These are phyloP conservation scores for Takifugu bimaculatus DNA, from an alignment of 2,113 vertebrate genomes.

Conservation along the genomic window DNA sequence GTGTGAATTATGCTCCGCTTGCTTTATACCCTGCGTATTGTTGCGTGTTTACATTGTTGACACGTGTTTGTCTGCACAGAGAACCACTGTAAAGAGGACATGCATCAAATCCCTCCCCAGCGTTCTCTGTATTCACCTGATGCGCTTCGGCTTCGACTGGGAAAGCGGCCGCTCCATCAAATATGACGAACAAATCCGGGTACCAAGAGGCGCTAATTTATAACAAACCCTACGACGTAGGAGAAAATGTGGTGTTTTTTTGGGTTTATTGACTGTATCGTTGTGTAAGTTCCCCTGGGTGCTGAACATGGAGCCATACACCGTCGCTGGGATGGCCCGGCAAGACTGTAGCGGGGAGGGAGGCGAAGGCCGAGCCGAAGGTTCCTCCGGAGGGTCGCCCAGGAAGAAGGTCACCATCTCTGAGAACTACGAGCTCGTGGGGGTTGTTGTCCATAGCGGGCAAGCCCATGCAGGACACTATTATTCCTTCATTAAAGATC, in stretches of 20 bases:
- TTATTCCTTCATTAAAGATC: slow-evolving; percentile 98
- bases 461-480: slow-evolving; percentile 98
- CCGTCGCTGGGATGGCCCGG: slow-evolving; percentile 95
- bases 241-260: not conserved
- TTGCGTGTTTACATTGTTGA: not conserved
- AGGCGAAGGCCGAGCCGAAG: slow-evolving; percentile 81
- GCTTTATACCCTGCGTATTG: not conserved
- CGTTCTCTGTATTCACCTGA: slow-evolving; percentile 94
- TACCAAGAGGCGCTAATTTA: slow-evolving; percentile 47
- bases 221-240: not conserved
- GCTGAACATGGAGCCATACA: slow-evolving; percentile 99
- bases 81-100: slow-evolving; percentile 95
- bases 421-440: slow-evolving; percentile 97
- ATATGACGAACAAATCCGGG: slow-evolving; percentile 97
- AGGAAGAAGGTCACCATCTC: slow-evolving; percentile 97
- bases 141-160: slow-evolving; percentile 99
- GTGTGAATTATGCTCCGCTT: slow-evolving; percentile 42
- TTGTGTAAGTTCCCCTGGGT: slow-evolving; percentile 91
- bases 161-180: slow-evolving; percentile 98
- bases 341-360: slow-evolving; percentile 91
- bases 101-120: slow-evolving; percentile 95
- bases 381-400: slow-evolving; percentile 86
- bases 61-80: slow-evolving; percentile 67
- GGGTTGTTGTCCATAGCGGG: slow-evolving; percentile 96
- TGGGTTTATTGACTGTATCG: not conserved